Percentiles rank a stretch among this genome's conserved stretches.
These are phyloP conservation scores for Cantharis nigra DNA, from an alignment of 2,888 invertebrate genomes.

Conservation along the genomic window DNA sequence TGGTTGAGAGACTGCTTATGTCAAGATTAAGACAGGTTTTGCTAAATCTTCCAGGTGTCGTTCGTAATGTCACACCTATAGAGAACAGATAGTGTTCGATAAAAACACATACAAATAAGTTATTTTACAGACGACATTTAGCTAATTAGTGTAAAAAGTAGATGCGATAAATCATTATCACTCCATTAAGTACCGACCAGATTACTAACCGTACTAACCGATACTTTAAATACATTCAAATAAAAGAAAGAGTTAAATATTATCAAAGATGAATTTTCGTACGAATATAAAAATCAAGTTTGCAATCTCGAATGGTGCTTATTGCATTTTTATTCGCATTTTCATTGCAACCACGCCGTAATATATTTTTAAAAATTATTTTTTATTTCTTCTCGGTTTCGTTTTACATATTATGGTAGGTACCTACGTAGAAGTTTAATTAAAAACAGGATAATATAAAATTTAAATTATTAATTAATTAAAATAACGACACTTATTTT, in stretches of 20 bases:
- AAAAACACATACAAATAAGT: conserved; percentile 29
- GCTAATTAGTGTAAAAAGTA: conserved; percentile 29
- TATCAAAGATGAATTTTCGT: not conserved
- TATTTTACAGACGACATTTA: conserved; percentile 30
- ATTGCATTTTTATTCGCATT: not conserved
- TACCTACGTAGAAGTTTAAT: not conserved
- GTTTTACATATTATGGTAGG: not conserved
- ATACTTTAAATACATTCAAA: conserved; percentile 29
- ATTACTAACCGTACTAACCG: conserved; percentile 27
- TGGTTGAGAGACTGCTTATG: conserved; percentile 20
- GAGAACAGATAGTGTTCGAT: conserved; percentile 22
- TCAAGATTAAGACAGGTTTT: conserved; percentile 11
- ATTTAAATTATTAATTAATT: not conserved
- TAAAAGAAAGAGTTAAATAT: conserved; percentile 17
- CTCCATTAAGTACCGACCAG: conserved; percentile 30
- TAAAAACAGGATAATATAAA: not conserved
- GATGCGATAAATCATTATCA: conserved; percentile 32
- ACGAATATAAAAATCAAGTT: not conserved
- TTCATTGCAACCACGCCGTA: not conserved
- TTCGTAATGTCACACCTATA: conserved; percentile 24
- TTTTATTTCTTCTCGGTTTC: not conserved
- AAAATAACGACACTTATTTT: not conserved
- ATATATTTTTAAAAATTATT: not conserved
- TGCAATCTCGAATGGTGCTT: not conserved
- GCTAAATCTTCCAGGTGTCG: conserved; percentile 30